Base-by-base conservation (phyloP, 2,888 invertebrate genomes). In the Philaethria dido region DNA sequence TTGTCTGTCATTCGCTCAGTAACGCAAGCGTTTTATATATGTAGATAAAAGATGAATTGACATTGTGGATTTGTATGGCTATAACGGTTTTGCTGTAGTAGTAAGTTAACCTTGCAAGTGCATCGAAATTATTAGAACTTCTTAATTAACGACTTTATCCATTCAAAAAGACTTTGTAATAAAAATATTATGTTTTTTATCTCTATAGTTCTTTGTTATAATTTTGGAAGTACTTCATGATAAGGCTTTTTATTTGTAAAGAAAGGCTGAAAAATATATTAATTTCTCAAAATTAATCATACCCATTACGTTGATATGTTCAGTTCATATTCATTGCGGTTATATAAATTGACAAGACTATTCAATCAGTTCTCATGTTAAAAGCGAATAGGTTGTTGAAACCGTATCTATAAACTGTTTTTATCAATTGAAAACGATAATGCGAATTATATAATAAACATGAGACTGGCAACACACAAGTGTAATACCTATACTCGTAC, bases 401-500 rank as follows among this genome's bases (percentile, higher is more conserved):
- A 18, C 29, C 29, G 52, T 52, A 52, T 52, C 52, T 29, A 52
- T 29, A 52, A 52, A 29, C 16, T 18, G 52, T 52, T 52, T 50
- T 50, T 33, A 52, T 52, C 52, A 52, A 52, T 33, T 33, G 52
- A 11, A 52, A 52, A 52, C 11, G 52, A 52, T 52, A 29, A 52
- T 33, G 11, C 29, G 18, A 1, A 33, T 33, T 52, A 52, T 13
- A 52, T 52, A 52, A 52, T 29, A 52, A 29, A 52, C 13, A 52
- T 52, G 29, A 33, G 29, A 16, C 20, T 52, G 29, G 16, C 2
- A 6, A 29, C 33, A 52, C 0, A 50, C n/a, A n/a, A 50, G 16
- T 52, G 11, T 52, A 16, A 29, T 33, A 52, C 9, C 1, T 18
- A 16, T 2, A 16, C 16, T n/a, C 9, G 16, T 33, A 16, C 16